Evolutionary conservation across 2,888 invertebrate species (phyloP), one percentile per base, ranked within the genome.

Genomic region (Adela reaumurella): DNA sequence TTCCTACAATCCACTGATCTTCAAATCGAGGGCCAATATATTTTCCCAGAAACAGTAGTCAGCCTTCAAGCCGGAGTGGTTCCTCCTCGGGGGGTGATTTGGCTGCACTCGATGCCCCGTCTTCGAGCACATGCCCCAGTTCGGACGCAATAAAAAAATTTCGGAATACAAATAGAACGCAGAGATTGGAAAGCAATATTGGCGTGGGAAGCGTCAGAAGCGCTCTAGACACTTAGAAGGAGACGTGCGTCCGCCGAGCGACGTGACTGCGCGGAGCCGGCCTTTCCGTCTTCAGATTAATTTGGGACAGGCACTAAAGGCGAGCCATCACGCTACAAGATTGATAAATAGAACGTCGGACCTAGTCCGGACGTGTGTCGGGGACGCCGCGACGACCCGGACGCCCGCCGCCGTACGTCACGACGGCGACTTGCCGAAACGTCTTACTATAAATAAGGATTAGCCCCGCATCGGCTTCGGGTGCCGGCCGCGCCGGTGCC

Each of bases 371-470:
- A 3, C 35, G 6, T 8, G 14, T 14, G 35, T 14, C 35, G 35
- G 35, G 6, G 35, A 11, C 35, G n/a, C 35, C 35, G 11, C 35
- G 11, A 8, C 8, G 11, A 8, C 35, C 35, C 35, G 35, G 35
- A 14, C 35, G 35, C 35, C 24, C 35, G 35, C 14, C 35, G 35
- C 35, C 35, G 35, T 35, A 35, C 35, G 35, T 35, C 35, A 35
- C 35, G 35, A 8, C n/a, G 35, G 35, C n/a, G 35, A 35, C 35
- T 35, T 35, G 35, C 35, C n/a, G 35, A 35, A 64, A 65, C 74
- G 67, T 76, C 74, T 76, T 74, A 71, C 79, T 69, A 79, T 79
- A 79, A 79, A 79, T 79, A 77, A 79, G 78, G 79, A 79, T 79
- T 78, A 78, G 50, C 47, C 14, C 29, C 44, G 16, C 29, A 19